Evolutionary conservation across 2,113 vertebrate species (phyloP).

Genomic region (Scomber scombrus): DNA sequence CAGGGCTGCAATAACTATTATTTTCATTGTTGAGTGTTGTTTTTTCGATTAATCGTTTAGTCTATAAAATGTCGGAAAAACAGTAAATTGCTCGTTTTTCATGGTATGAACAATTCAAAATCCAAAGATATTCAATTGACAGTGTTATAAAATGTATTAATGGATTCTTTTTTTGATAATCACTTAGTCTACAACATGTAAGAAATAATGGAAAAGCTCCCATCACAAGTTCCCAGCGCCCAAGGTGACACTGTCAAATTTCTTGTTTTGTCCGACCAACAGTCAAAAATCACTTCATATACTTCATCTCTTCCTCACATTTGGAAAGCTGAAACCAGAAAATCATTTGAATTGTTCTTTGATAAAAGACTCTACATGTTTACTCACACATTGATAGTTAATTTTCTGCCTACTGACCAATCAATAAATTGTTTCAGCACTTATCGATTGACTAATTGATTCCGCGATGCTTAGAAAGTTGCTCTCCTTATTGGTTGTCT

Average conservation of each 20-base stretch:
- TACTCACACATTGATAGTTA: neutral
- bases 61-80: too few relatives aligned
- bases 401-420: slow-evolving; percentile 29
- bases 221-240: too few relatives aligned
- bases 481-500: neutral
- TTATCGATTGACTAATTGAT: neutral
- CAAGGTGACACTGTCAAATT: neutral
- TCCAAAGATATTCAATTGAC: too few relatives aligned
- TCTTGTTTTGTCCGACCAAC: neutral
- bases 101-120: neutral
- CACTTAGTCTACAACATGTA: neutral
- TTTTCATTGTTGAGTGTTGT: neutral
- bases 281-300: neutral
- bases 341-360: neutral
- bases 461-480: too few relatives aligned
- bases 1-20: too few relatives aligned
- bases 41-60: neutral
- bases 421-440: slow-evolving; percentile 13
- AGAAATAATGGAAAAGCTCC: neutral
- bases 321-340: too few relatives aligned
- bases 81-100: too few relatives aligned
- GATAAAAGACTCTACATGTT: slow-evolving; percentile 10
- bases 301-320: too few relatives aligned
- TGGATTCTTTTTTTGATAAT: neutral
- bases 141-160: too few relatives aligned